Conservation (phyloP, 2,113 vertebrate species). For the Zosterops japonicus region DNA sequence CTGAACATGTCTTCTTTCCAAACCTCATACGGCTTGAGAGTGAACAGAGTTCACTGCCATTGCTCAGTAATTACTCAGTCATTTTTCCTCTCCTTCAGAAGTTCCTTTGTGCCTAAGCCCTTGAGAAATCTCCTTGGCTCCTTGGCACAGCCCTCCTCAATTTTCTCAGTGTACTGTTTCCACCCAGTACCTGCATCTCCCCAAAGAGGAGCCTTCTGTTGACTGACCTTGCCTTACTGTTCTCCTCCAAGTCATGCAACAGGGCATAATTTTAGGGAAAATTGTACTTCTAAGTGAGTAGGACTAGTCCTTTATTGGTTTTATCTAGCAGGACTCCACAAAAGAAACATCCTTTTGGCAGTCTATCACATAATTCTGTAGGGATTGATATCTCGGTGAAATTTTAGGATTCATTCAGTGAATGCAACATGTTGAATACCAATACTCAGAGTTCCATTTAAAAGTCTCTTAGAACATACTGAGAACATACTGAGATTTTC, state of each 20-base stretch:
- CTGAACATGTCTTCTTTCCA: neutral
- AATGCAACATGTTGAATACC: neutral
- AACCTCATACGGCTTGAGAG: neutral
- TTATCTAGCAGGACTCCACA: neutral
- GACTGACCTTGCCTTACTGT: neutral
- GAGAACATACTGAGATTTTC: neutral
- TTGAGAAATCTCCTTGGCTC: neutral
- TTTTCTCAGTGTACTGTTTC: neutral
- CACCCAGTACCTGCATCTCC: neutral
- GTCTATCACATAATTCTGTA: neutral
- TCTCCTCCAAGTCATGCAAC: neutral
- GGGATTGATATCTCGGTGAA: neutral
- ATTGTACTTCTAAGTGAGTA: neutral
- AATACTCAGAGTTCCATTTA: neutral
- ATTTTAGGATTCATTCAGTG: neutral
- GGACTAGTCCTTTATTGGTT: neutral
- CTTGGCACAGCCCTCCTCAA: neutral
- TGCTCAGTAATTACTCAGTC: neutral
- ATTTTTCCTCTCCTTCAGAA: neutral
- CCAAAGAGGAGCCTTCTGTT: neutral
- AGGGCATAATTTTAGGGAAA: neutral
- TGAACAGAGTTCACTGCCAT: neutral
- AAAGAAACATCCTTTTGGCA: neutral
- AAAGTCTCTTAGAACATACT: neutral
- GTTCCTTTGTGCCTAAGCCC: neutral